Evolutionary conservation across 2,113 vertebrate genomes (phyloP).

Genomic region (Salvator merianae): DNA sequence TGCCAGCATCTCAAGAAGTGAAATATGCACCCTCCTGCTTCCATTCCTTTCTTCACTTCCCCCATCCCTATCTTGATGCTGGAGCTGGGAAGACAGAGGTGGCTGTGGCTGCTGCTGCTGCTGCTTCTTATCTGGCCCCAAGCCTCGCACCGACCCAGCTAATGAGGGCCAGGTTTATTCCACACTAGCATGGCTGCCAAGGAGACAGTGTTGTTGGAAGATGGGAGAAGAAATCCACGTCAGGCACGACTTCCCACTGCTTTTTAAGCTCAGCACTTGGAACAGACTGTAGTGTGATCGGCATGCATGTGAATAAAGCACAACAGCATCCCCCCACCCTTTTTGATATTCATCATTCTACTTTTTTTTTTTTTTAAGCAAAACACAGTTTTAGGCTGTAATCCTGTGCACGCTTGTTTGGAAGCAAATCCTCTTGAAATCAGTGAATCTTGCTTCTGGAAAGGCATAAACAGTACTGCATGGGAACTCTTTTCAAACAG

Average conservation of each 20-base stretch:
- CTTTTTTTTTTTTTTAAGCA: not conserved
- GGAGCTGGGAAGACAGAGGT: not conserved
- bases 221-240: not conserved
- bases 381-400: not conserved
- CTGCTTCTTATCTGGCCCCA: not conserved
- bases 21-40: not conserved
- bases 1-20: not conserved
- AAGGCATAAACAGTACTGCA: too few species aligned
- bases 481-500: too few species aligned
- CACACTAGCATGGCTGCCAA: not conserved
- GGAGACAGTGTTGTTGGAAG: not conserved
- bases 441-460: not conserved
- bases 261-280: constrained; percentile 32
- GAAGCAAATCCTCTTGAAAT: not conserved
- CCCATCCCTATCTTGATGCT: not conserved
- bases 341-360: not conserved
- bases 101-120: not conserved
- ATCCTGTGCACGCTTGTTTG: not conserved
- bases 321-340: not conserved
- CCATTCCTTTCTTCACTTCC: not conserved
- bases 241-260: constrained; percentile 22
- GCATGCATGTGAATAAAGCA: not conserved
- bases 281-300: not conserved
- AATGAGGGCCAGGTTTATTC: constrained; percentile 15
- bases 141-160: not conserved